Evolutionary conservation across 2,888 invertebrate species (phyloP).

Genomic region (Noctuana brunneofusca): DNA sequence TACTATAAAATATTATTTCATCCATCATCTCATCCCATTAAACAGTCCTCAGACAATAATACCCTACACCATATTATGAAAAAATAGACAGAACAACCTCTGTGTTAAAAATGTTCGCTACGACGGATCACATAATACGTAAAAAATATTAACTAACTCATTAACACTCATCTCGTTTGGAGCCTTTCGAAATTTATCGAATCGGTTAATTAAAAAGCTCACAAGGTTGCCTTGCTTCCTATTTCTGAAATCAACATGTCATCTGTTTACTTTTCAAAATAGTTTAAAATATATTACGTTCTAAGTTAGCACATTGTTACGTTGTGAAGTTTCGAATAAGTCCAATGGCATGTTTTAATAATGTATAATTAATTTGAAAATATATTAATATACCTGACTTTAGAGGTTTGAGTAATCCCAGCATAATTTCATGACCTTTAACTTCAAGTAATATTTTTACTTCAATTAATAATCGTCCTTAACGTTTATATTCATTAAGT

Average conservation of each 20-base stretch:
- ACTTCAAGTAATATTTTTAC: neutral
- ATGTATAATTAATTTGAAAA: constrained; percentile 29
- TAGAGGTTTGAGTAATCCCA: constrained; percentile 26
- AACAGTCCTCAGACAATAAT: constrained; percentile 30
- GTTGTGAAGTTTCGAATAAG: constrained; percentile 23
- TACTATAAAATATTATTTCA: constrained; percentile 10
- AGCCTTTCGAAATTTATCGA: constrained; percentile 45
- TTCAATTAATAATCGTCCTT: too few relatives aligned
- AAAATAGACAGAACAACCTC: constrained; percentile 28
- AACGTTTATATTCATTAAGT: too few relatives aligned
- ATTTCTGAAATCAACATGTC: constrained; percentile 52
- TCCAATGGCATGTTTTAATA: constrained; percentile 23
- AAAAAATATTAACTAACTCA: constrained; percentile 47
- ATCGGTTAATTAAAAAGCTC: constrained; percentile 50
- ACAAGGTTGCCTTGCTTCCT: constrained; percentile 45
- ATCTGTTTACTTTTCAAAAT: constrained; percentile 36
- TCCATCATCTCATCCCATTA: constrained; percentile 31
- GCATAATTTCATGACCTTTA: constrained; percentile 4
- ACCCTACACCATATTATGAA: constrained; percentile 32
- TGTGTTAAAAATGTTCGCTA: constrained; percentile 30
- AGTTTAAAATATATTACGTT: constrained; percentile 11
- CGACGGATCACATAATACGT: constrained; percentile 41
- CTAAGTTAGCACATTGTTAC: constrained; percentile 54
- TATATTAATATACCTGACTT: constrained; percentile 16
- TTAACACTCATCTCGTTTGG: constrained; percentile 41